These are phyloP conservation scores for Todiramphus saurophagus DNA, from an alignment of 2,113 vertebrate species.

Conservation along the genomic window DNA sequence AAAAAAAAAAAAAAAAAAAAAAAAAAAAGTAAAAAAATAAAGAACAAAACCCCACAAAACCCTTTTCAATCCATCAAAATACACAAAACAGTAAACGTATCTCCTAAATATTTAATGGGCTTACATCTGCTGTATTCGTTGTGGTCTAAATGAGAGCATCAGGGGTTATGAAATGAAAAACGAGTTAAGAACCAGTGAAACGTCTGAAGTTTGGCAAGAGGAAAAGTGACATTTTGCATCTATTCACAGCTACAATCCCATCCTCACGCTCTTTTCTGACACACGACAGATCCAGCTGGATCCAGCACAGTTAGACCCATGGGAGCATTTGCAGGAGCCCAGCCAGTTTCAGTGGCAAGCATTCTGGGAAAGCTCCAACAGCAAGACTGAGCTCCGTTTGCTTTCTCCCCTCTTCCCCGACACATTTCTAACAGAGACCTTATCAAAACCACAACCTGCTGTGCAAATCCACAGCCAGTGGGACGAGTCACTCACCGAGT, in stretches of 20 bases:
- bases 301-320: neutral
- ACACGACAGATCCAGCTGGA: neutral
- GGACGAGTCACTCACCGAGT: conserved; percentile 76
- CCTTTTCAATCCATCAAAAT: neutral
- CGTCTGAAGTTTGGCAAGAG: neutral
- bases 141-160: neutral
- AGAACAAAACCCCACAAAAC: neutral
- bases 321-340: neutral
- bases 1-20: neutral
- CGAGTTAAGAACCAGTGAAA: neutral
- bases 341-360: neutral
- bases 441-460: neutral
- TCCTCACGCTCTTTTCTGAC: neutral
- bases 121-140: neutral
- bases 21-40: too few relatives aligned
- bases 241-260: neutral
- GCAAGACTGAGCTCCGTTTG: neutral
- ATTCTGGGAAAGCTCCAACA: neutral
- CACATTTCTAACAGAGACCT: neutral
- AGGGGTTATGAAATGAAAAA: neutral
- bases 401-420: neutral
- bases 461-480: neutral
- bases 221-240: neutral
- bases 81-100: neutral
- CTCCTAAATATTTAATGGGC: neutral